Evolutionary conservation across 2,888 invertebrate genomes (phyloP), one percentile per base, ranked within the genome.

Genomic region (Drosophila rubida): DNA sequence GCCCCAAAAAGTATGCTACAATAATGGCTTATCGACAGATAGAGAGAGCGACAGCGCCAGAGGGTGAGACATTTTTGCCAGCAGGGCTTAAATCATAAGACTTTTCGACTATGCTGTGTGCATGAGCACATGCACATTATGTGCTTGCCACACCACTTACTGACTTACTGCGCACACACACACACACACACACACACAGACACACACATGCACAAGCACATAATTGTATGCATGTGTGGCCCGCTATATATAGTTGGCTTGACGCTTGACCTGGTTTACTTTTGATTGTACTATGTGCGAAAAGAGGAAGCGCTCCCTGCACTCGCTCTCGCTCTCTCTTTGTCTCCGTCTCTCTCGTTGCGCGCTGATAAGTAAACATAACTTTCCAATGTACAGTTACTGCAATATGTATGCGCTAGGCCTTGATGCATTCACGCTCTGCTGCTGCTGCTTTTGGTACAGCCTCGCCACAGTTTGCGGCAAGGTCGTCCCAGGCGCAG

Each of bases 211-310:
- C 23, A 39, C 42, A 57, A 4, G 1, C 19, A 32, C 35, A 22
- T n/a, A 41, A 35, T 7, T 19, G 23, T 13, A 25, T n/a, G 7
- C 41, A 42, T 49, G 51, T 19, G 41, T 69, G 25, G 35, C 8
- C 39, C 30, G 42, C 35, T 23, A 11, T 30, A 48, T 13, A 62
- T 25, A 70, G 72, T 64, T 65, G 41, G 53, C 73, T 68, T 75
- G 75, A 84, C 78, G 82, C 87, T 84, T 85, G 84, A 76, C 87
- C 84, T 86, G 84, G 84, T 85, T 85, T 86, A 84, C 75, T 79
- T 75, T 64, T 58, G 49, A 45, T 44, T 66, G 64, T 51, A 59
- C 62, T 58, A 42, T 41, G 55, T 23, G 53, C 51, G 44, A 77
- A 59, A 49, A 35, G 65, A 59, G 62, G 55, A 49, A 45, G 44